Conservation (phyloP, 2,113 vertebrate genomes). For the Oncorhynchus clarkii region DNA sequence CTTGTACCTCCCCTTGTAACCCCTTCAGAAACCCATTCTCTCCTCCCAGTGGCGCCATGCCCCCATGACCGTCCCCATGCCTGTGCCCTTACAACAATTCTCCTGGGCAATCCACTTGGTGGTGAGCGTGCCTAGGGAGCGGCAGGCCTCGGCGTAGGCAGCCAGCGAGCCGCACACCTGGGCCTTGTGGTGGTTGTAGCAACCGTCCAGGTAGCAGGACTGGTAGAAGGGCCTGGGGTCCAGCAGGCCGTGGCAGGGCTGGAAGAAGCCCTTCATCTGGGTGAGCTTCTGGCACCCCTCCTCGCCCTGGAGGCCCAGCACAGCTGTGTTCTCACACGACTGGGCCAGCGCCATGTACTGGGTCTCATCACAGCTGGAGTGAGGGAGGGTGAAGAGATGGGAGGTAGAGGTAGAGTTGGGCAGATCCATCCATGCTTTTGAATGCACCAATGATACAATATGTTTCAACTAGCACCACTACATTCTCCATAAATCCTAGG, state of each 20-base stretch:
- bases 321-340: constrained; percentile 89
- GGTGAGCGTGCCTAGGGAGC: constrained; percentile 90
- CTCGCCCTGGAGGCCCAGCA: constrained; percentile 87
- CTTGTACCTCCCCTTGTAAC: neutral
- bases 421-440: too few relatives aligned
- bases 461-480: too few relatives aligned
- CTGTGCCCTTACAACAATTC: constrained; percentile 95
- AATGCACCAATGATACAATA: too few relatives aligned
- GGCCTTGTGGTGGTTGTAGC: constrained; percentile 89
- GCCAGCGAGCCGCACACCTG: constrained; percentile 94
- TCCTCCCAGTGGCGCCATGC: too few relatives aligned
- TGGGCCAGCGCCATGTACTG: constrained; percentile 92
- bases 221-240: constrained; percentile 93
- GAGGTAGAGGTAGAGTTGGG: too few relatives aligned
- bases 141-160: constrained; percentile 92
- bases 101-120: constrained; percentile 97
- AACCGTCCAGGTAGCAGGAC: constrained; percentile 95
- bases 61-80: constrained; percentile 1
- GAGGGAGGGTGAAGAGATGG: constrained; percentile 12
- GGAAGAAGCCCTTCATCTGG: constrained; percentile 94
- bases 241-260: constrained; percentile 92
- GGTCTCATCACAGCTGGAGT: constrained; percentile 91
- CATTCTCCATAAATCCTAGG: too few relatives aligned
- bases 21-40: neutral
- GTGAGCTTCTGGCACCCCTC: constrained; percentile 93